Evolutionary conservation across 2,888 invertebrate genomes (phyloP).

Genomic region (Anthoptus insignis): DNA sequence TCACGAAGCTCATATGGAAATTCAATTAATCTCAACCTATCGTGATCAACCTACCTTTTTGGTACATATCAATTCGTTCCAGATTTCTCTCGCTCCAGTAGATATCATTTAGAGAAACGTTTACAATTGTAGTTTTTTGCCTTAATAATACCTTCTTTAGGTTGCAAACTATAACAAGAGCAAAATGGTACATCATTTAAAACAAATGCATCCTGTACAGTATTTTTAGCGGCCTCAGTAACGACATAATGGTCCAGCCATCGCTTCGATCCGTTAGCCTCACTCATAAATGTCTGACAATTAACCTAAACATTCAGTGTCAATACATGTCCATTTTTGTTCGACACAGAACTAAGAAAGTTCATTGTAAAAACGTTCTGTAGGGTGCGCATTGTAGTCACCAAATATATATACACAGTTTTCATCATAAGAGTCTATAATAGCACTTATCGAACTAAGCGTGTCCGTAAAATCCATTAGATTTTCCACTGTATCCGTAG

Average conservation of each 20-base stretch:
- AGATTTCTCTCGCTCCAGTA: constrained; percentile 25
- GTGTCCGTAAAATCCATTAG: too few relatives aligned
- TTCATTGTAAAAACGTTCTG: background rate
- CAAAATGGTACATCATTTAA: too few relatives aligned
- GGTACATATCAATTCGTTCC: constrained; percentile 33
- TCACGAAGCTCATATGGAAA: constrained; percentile 22
- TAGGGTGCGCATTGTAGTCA: too few relatives aligned
- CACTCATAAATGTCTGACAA: background rate
- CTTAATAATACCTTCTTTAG: too few relatives aligned
- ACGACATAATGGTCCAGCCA: background rate
- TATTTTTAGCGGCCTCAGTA: background rate
- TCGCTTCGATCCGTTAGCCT: background rate
- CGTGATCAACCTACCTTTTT: constrained; percentile 23
- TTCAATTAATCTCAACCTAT: constrained; percentile 19
- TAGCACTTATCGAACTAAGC: too few relatives aligned
- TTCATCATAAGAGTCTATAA: too few relatives aligned
- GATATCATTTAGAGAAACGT: constrained; percentile 4
- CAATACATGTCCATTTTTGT: background rate
- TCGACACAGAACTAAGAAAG: background rate
- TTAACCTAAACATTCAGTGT: too few relatives aligned
- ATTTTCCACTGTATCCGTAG: too few relatives aligned
- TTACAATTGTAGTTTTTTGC: background rate
- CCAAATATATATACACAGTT: too few relatives aligned
- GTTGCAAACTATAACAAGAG: too few relatives aligned
- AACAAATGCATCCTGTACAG: too few relatives aligned